phyloP scores from a whole-genome alignment of 2,113 vertebrate genomes.

The Hystrix cristata region DNA sequence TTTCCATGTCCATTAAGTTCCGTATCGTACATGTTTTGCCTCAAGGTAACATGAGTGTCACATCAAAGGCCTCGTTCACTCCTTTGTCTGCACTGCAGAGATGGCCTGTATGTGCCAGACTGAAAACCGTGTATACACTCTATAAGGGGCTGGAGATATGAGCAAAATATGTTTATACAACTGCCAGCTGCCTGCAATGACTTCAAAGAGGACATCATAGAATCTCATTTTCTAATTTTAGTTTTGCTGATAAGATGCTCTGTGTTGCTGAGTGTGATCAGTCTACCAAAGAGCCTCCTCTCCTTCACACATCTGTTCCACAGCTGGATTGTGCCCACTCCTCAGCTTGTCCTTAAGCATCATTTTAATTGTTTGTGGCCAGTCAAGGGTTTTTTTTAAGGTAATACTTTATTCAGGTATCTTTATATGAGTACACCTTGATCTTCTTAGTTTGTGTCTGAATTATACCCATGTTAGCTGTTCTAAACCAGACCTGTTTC shows the following conservation, averaged over 20 bases:
- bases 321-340: not conserved
- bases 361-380: not conserved
- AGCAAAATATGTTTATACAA: conserved; percentile 13
- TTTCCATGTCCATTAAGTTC: conserved; percentile 85
- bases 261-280: not conserved
- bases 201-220: conserved; percentile 20
- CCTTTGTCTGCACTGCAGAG: conserved; percentile 35
- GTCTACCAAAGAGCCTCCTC: not conserved
- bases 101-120: not conserved
- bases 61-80: conserved; percentile 51
- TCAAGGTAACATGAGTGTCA: conserved; percentile 62
- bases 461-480: fast-evolving
- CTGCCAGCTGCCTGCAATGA: conserved; percentile 57
- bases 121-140: not conserved
- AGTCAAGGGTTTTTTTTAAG: not conserved
- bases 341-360: not conserved
- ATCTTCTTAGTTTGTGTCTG: not conserved
- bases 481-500: not conserved
- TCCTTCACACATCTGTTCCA: not conserved
- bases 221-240: conserved; percentile 45
- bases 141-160: not conserved
- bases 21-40: conserved; percentile 52
- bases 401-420: not conserved
- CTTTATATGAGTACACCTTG: no score
- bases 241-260: not conserved